Evolutionary conservation across 1,140 invertebrate genomes (phyloP).

Genomic region (Zaprionus camerounensis): DNA sequence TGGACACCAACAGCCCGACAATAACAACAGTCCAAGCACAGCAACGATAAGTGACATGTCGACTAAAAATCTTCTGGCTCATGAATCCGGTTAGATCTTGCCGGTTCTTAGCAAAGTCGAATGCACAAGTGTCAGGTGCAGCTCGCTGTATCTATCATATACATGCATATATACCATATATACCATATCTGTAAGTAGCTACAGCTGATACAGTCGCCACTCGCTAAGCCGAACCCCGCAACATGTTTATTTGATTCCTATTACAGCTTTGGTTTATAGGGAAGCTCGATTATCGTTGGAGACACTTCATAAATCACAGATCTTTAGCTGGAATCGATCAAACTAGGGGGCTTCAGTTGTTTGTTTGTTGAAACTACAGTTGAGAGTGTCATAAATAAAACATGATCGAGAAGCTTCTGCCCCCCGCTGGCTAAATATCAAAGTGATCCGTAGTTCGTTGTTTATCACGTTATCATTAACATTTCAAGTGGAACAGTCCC

Average conservation of each 20-base stretch:
- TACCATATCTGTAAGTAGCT: conserved; percentile 1
- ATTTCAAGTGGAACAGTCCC: not conserved
- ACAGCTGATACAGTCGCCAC: not conserved
- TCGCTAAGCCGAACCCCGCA: not conserved
- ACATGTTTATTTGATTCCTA: not conserved
- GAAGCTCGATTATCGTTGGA: not conserved
- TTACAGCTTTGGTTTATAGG: not conserved
- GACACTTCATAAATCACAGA: conserved; percentile 28
- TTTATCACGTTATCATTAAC: conserved; percentile 1
- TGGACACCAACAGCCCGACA: conserved; percentile 16
- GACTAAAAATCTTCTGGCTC: conserved; percentile 13
- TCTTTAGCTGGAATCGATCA: conserved; percentile 21
- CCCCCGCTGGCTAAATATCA: not conserved
- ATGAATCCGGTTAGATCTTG: conserved; percentile 37
- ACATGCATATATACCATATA: conserved; percentile 1
- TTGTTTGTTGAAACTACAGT: not conserved
- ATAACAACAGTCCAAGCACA: not conserved
- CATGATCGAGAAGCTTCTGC: conserved; percentile 3
- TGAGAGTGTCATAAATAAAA: conserved; percentile 16
- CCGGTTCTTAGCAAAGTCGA: not conserved
- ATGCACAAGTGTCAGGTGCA: conserved; percentile 16
- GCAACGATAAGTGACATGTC: conserved; percentile 9
- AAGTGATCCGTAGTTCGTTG: not conserved
- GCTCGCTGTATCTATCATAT: not conserved
- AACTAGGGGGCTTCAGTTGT: conserved; percentile 12